phyloP scores from a whole-genome alignment of 37 sponge, comb jelly and placozoan species.

The Chondrilla cf. caribensis region DNA sequence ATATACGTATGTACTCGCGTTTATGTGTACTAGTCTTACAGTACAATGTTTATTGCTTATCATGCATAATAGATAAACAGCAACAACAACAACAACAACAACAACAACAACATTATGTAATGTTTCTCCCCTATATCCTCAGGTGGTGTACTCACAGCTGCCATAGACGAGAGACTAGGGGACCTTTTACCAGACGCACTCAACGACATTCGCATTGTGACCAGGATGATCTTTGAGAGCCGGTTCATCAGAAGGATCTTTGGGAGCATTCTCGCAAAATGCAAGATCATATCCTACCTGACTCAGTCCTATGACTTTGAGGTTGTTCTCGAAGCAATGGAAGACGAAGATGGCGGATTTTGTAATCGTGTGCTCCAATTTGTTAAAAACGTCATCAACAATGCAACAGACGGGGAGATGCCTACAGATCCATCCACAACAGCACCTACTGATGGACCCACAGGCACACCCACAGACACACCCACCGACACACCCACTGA shows the following conservation, averaged over 20 bases:
- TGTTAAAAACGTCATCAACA: slow-evolving; percentile 8
- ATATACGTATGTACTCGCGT: too few relatives aligned
- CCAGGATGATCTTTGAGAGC: background rate
- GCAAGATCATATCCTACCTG: background rate
- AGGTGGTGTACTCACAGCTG: slow-evolving; percentile 18
- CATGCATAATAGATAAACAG: too few relatives aligned
- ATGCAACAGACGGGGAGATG: background rate
- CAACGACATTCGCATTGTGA: slow-evolving; percentile 1
- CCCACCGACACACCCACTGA: background rate
- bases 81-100: too few relatives aligned
- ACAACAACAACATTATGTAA: too few relatives aligned
- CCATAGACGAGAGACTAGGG: background rate
- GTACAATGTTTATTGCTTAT: too few relatives aligned
- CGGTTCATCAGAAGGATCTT: background rate
- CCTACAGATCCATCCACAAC: background rate
- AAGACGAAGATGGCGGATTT: background rate
- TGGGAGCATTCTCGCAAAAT: background rate
- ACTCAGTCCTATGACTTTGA: background rate
- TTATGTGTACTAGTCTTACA: too few relatives aligned
- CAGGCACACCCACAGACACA: too few relatives aligned
- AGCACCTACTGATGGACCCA: background rate
- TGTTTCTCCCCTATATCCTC: too few relatives aligned
- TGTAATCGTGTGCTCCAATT: background rate
- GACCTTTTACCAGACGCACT: background rate
- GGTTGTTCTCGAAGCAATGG: background rate